Base-by-base conservation (phyloP, 2,888 invertebrate genomes). In the Epsilonema sp. region DNA sequence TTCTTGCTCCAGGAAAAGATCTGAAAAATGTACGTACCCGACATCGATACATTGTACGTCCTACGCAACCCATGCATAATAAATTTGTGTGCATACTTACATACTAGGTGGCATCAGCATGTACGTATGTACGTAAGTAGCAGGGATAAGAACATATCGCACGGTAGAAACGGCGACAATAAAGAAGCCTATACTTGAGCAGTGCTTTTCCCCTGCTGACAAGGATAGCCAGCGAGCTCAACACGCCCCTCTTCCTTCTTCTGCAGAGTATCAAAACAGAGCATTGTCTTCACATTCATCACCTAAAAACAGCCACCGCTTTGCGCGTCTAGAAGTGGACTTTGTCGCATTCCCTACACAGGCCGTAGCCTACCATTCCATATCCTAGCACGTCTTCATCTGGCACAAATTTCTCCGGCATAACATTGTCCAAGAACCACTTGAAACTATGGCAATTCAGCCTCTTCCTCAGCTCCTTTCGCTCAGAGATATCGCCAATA, bases 381-480 rank as follows among this genome's bases (percentile, higher is more conserved):
- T 78, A 82, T 0, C 75, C 79, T 46, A 72, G 69, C 0, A 82
- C 81, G 63, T 84, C 77, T 59, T 82, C 76, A 46, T 83, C 83
- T 1, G 82, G 81, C 43, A 89, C 76, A 64, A 85, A 90, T 68
- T 89, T 89, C 65, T 86, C 82, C 24, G 78, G 80, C 66, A 83
- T 85, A 2, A 90, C 72, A 65, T 86, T 80, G 52, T 83, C 77
- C 52, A 90, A 72, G 69, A 79, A 90, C 90, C 90, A 90, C 60
- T 79, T 79, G 70, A 92, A 92, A 58, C 74, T 76, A 65, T 86
- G 82, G 67, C 92, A 92, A 26, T 80, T 74, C 19, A 86, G 70
- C 57, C 78, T 78, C 63, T 82, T 76, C 3, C 86, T 75, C 19
- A 92, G 71, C 44, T 79, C 73, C 49, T 76, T 72, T 26, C 92